These are phyloP conservation scores for Nebria salina DNA, from an alignment of 2,888 invertebrate species.

Conservation along the genomic window DNA sequence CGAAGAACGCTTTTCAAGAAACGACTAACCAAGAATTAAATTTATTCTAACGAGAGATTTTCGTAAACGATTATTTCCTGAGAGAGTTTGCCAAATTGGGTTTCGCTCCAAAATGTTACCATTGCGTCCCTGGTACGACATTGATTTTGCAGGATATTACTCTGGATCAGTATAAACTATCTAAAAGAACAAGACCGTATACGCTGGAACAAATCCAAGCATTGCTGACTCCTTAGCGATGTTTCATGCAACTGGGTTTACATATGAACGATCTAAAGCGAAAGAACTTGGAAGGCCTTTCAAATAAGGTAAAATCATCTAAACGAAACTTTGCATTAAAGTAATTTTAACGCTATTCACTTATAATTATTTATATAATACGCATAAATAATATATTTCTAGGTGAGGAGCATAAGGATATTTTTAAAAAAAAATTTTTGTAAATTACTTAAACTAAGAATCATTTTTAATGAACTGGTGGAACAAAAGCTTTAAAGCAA, in stretches of 20 bases:
- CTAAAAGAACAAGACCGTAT: slow-evolving; percentile 57
- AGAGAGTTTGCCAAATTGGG: slow-evolving; percentile 49
- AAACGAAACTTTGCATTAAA: no score
- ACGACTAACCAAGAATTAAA: slow-evolving; percentile 10
- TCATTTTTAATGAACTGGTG: slow-evolving; percentile 17
- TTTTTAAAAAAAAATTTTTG: slow-evolving; percentile 16
- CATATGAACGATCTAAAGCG: slow-evolving; percentile 62
- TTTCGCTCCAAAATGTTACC: slow-evolving; percentile 54
- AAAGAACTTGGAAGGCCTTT: slow-evolving; percentile 20
- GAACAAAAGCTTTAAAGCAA: slow-evolving; percentile 1
- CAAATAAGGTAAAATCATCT: background rate
- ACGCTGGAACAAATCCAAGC: slow-evolving; percentile 64
- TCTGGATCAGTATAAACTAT: slow-evolving; percentile 49
- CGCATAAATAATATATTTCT: background rate
- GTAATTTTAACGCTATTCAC: no score
- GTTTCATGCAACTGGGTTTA: slow-evolving; percentile 65
- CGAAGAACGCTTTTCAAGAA: slow-evolving; percentile 11
- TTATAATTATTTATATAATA: no score
- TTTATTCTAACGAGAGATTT: slow-evolving; percentile 56
- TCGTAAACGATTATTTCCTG: slow-evolving; percentile 53
- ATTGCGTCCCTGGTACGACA: slow-evolving; percentile 52
- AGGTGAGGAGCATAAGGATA: slow-evolving; percentile 8
- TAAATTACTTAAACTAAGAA: background rate
- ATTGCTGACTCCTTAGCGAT: slow-evolving; percentile 65
- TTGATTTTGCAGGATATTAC: slow-evolving; percentile 55